Evolutionary conservation across 2,113 vertebrate genomes (phyloP).

Genomic region (Clarias gariepinus): DNA sequence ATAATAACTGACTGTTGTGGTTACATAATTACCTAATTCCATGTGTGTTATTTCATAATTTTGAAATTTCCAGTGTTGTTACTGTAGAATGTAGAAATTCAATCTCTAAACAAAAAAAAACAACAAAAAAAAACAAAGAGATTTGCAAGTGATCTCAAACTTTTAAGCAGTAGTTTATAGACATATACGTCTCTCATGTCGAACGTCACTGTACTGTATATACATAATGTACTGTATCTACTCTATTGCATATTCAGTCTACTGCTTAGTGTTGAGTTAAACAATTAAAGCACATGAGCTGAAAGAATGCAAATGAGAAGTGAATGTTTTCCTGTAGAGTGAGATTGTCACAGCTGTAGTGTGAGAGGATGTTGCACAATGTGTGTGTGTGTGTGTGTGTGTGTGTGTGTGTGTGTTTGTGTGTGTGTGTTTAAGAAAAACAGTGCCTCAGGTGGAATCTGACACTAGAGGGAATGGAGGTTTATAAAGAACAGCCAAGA

Average conservation of each 20-base stretch:
- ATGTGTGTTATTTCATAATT: no score
- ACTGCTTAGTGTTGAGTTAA: background rate
- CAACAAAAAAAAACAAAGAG: no score
- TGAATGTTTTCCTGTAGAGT: background rate
- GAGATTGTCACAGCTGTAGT: background rate
- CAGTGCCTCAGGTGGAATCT: conserved; percentile 16
- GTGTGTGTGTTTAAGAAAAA: conserved; percentile 15
- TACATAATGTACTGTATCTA: background rate
- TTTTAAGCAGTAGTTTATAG: background rate
- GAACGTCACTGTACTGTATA: background rate
- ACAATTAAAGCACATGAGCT: background rate
- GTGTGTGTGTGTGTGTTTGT: conserved; percentile 18
- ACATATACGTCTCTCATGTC: background rate
- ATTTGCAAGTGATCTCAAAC: no score
- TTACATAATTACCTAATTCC: no score
- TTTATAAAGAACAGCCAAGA: conserved; percentile 22
- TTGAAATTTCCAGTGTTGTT: no score
- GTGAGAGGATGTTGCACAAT: conserved; percentile 13
- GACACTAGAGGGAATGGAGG: background rate
- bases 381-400: conserved; percentile 15
- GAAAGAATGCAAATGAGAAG: background rate
- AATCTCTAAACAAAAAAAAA: no score
- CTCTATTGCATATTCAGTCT: background rate
- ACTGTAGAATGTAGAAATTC: no score
- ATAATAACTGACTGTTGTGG: no score